Conservation (phyloP, 2,888 invertebrate species). For the Noctua pronuba region DNA sequence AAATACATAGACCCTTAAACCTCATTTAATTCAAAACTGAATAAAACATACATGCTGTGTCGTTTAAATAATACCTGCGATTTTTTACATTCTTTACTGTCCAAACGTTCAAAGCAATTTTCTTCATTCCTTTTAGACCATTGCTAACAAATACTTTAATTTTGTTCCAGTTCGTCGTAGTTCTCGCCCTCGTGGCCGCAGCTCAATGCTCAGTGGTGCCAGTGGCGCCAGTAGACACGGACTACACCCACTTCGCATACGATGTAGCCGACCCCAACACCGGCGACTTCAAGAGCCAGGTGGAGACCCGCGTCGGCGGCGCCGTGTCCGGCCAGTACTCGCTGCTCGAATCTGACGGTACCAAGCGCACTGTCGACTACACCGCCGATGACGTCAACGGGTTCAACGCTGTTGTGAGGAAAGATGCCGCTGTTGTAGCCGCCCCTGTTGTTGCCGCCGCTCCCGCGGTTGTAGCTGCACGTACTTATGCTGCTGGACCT, state of each 20-base stretch:
- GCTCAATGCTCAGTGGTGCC: slow-evolving; percentile 87
- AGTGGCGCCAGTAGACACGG: slow-evolving; percentile 88
- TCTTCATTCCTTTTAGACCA: neutral
- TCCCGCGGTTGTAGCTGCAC: slow-evolving; percentile 74
- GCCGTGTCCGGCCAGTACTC: slow-evolving; percentile 90
- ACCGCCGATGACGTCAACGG: slow-evolving; percentile 90
- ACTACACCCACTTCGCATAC: slow-evolving; percentile 89
- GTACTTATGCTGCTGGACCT: slow-evolving; percentile 65
- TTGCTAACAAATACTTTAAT: neutral
- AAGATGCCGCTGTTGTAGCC: slow-evolving; percentile 84
- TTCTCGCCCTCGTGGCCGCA: slow-evolving; percentile 83
- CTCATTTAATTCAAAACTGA: neutral
- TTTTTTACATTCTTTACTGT: neutral
- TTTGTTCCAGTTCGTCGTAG: slow-evolving; percentile 83
- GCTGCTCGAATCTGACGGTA: slow-evolving; percentile 89
- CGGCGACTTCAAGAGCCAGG: slow-evolving; percentile 90
- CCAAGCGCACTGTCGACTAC: slow-evolving; percentile 90
- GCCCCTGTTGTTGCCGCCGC: slow-evolving; percentile 78
- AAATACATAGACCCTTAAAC: too few species aligned
- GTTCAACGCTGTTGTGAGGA: slow-evolving; percentile 90
- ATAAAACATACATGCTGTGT: neutral
- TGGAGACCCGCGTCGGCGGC: slow-evolving; percentile 89
- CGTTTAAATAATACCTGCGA: neutral
- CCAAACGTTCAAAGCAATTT: neutral
- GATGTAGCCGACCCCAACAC: slow-evolving; percentile 90